Conservation (phyloP, 2,797 vertebrate genomes). For the Hirundo rustica region DNA sequence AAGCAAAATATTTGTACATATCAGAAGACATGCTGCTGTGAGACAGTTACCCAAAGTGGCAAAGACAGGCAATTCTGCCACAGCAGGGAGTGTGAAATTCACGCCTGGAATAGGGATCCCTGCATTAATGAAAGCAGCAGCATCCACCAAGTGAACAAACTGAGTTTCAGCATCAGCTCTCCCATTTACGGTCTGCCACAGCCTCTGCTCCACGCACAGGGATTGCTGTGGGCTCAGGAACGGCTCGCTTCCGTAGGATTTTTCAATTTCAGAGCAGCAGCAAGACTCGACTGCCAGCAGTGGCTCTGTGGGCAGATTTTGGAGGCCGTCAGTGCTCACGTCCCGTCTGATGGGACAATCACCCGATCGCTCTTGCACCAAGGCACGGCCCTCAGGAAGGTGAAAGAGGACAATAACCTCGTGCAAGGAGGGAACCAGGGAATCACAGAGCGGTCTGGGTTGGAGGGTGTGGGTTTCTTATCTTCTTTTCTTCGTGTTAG, state of each 20-base stretch:
- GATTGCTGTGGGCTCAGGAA: background rate
- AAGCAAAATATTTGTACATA: background rate
- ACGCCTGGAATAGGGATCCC: rapidly evolving
- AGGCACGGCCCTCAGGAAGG: rapidly evolving
- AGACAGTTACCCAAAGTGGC: background rate
- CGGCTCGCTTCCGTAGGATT: background rate
- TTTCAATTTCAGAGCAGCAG: background rate
- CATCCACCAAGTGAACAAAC: background rate
- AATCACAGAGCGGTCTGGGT: background rate
- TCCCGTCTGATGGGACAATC: rapidly evolving
- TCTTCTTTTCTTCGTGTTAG: no score
- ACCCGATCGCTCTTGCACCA: background rate
- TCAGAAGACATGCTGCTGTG: background rate
- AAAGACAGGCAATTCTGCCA: background rate
- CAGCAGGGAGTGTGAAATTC: background rate
- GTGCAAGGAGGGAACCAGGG: background rate
- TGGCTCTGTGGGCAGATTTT: background rate
- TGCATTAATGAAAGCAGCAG: background rate
- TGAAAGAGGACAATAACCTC: background rate
- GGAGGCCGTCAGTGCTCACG: background rate
- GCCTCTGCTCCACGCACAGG: background rate
- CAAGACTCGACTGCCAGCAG: background rate
- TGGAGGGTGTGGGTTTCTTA: no score
- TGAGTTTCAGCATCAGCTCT: background rate
- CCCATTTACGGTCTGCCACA: background rate